phyloP scores from a whole-genome alignment of 2,888 invertebrate species.

The Leistus spinibarbis region DNA sequence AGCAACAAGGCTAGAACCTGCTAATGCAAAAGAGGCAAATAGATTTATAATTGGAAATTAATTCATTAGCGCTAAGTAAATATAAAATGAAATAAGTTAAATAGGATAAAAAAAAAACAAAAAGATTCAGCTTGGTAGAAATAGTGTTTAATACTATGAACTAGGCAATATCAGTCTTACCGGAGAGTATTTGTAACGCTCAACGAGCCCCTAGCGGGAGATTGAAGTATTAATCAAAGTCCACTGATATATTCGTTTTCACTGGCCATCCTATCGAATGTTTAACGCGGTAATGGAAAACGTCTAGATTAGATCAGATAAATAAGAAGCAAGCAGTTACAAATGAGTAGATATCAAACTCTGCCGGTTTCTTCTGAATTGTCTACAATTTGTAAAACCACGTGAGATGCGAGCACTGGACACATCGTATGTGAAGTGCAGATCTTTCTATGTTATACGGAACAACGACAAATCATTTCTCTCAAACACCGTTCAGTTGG shows the following conservation, averaged over 20 bases:
- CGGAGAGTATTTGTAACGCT: constrained; percentile 32
- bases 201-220: constrained; percentile 38
- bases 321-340: constrained; percentile 38
- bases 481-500: not conserved
- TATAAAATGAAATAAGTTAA: not conserved
- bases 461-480: not conserved
- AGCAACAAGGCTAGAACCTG: too few species aligned
- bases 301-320: constrained; percentile 39
- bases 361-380: constrained; percentile 17
- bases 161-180: constrained; percentile 24
- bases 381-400: constrained; percentile 33
- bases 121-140: not conserved
- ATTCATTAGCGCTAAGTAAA: too few species aligned
- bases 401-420: not conserved
- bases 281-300: constrained; percentile 38
- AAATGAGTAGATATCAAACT: constrained; percentile 32
- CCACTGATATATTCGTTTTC: constrained; percentile 37
- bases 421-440: not conserved
- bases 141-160: not conserved
- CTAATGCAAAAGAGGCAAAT: too few species aligned
- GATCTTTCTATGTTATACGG: not conserved
- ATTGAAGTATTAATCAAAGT: constrained; percentile 38
- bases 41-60: too few species aligned
- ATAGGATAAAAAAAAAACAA: too few species aligned
- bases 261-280: constrained; percentile 37